Percentiles rank a stretch among this genome's conserved stretches.
These are phyloP conservation scores for Lithophane ornitopus DNA, from an alignment of 2,888 invertebrate genomes.

Conservation along the genomic window DNA sequence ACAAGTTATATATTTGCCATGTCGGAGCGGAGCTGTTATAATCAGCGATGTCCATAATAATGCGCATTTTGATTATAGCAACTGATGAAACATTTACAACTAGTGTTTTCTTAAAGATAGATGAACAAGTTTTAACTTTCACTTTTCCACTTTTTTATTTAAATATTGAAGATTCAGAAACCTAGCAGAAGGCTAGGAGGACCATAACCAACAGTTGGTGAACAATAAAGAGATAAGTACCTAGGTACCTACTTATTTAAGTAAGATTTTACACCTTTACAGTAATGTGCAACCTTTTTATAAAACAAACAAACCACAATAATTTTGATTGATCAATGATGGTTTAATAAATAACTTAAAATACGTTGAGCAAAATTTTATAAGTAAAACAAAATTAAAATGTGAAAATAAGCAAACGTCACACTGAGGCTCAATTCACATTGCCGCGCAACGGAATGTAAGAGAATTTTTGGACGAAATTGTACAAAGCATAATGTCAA, in stretches of 20 bases:
- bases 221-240: background rate
- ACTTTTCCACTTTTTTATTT: background rate
- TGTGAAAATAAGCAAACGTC: constrained; percentile 36
- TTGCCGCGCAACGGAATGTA: too few relatives aligned
- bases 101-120: background rate
- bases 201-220: too few relatives aligned
- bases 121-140: background rate
- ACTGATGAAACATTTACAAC: background rate
- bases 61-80: background rate
- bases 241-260: too few relatives aligned
- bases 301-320: constrained; percentile 32
- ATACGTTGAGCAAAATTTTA: constrained; percentile 71
- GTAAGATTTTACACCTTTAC: background rate
- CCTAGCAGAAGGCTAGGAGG: background rate
- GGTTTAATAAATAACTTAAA: constrained; percentile 67
- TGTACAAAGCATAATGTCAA: too few relatives aligned
- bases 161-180: background rate
- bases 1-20: too few relatives aligned
- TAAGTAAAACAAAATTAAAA: constrained; percentile 51
- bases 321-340: constrained; percentile 60
- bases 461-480: too few relatives aligned
- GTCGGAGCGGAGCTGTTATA: too few relatives aligned
- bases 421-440: constrained; percentile 5
- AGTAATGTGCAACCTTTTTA: constrained; percentile 52
- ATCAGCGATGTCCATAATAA: background rate